phyloP scores from a whole-genome alignment of 2,888 invertebrate genomes.

The Phymatocera aterrima region DNA sequence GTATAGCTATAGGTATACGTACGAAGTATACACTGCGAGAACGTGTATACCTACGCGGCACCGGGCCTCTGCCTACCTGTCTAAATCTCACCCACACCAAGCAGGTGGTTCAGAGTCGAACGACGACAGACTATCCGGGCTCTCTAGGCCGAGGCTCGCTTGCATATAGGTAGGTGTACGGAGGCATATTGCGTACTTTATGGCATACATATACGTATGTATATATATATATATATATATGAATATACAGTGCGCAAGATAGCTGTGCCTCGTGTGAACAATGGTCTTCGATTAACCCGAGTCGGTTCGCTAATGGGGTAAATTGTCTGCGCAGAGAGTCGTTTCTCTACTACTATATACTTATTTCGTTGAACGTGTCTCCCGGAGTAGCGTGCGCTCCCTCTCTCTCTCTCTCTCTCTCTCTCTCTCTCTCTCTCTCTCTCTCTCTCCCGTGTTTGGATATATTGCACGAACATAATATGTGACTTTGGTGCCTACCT shows the following conservation, averaged over 20 bases:
- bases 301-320: constrained; percentile 69
- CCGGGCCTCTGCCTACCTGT: neutral
- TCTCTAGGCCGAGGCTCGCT: too few relatives aligned
- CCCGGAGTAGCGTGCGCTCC: too few relatives aligned
- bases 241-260: constrained; percentile 40
- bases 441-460: neutral
- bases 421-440: too few relatives aligned
- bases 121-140: constrained; percentile 9
- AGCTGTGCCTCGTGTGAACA: constrained; percentile 59
- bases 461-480: neutral
- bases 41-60: neutral
- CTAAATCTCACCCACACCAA: constrained; percentile 14
- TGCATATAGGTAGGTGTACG: neutral
- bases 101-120: constrained; percentile 1
- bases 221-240: neutral
- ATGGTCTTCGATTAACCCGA: constrained; percentile 69
- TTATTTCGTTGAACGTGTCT: neutral
- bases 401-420: neutral
- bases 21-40: too few relatives aligned
- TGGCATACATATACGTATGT: too few relatives aligned
- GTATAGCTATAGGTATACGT: neutral
- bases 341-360: constrained; percentile 55
- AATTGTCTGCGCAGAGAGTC: constrained; percentile 70
- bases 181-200: too few relatives aligned
- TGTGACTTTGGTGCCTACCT: too few relatives aligned